Base-by-base conservation (phyloP, 2,888 invertebrate genomes). In the Brenthis daphne region DNA sequence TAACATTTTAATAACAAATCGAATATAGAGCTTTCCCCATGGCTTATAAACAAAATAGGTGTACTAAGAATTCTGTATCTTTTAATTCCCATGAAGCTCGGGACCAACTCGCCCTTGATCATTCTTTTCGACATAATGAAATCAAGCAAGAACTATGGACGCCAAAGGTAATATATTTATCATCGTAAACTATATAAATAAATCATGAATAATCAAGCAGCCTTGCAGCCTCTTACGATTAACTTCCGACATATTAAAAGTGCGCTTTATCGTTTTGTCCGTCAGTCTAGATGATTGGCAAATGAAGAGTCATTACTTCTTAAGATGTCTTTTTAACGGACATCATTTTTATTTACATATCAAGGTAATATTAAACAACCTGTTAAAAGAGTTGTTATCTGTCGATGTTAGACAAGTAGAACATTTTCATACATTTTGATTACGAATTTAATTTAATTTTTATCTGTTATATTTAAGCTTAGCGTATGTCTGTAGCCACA, bases 241-340 rank as follows among this genome's bases (percentile, higher is more conserved):
- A 72, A 53, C 65, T 65, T 63, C 67, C 61, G 72, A 70, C 66
- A 64, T 70, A 66, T 70, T 72, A 70, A 72, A 68, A 72, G 70
- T 54, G 53, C 60, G 16, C 33, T 67, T 72, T 72, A 72, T 72
- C 70, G 33, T 66, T 70, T 50, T 53, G 55, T 56, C 29, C 65
- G 51, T 60, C 37, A 51, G 20, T n/a, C 57, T 13, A 50, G 57
- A 54, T 65, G 70, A 72, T 68, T 66, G 68, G 66, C 70, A 66
- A 72, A 72, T 72, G 63, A 68, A 71, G 68, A 71, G 53, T 43
- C 58, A 51, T 66, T 63, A 48, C 64, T 50, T 55, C 51, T 51
- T 57, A 65, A 57, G 20, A n/a, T 48, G 51, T 63, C 56, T 24
- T 43, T 24, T 48, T n/a, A 60, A 29, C 24, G 29, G 37, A 43